Conservation (phyloP, 2,797 vertebrate genomes). For the Silurus aristotelis region DNA sequence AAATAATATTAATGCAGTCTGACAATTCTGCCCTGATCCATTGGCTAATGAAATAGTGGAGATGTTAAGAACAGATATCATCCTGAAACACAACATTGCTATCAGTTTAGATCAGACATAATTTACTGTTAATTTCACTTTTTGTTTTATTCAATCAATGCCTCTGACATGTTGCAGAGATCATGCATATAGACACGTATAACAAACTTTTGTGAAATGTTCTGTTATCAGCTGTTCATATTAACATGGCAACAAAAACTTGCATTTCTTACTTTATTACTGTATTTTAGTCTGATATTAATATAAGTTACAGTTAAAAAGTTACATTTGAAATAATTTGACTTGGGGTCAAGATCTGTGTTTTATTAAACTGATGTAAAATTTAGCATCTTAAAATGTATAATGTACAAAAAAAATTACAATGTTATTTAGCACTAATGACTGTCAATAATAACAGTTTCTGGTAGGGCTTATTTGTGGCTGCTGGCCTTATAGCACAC, state of each 20-base stretch:
- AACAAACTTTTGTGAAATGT: neutral
- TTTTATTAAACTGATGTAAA: neutral
- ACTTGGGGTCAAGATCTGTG: no score
- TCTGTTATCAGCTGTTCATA: neutral
- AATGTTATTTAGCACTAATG: constrained; percentile 5
- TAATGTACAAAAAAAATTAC: neutral
- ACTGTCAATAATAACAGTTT: constrained; percentile 13
- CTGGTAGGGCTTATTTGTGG: constrained; percentile 17
- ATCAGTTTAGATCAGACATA: neutral
- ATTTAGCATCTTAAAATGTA: neutral
- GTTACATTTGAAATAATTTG: neutral
- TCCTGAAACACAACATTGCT: neutral
- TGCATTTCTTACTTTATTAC: neutral
- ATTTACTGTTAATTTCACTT: neutral
- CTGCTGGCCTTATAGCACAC: constrained; percentile 27
- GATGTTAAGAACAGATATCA: neutral
- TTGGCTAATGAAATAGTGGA: constrained; percentile 1
- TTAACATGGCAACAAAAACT: neutral
- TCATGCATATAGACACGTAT: neutral
- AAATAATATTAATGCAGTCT: neutral
- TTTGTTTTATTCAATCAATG: neutral
- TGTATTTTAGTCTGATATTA: neutral
- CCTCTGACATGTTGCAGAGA: neutral
- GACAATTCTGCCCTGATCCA: neutral
- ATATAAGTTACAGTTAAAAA: neutral